Evolutionary conservation across 2,888 invertebrate genomes (phyloP).

Genomic region (Elysia crispata): DNA sequence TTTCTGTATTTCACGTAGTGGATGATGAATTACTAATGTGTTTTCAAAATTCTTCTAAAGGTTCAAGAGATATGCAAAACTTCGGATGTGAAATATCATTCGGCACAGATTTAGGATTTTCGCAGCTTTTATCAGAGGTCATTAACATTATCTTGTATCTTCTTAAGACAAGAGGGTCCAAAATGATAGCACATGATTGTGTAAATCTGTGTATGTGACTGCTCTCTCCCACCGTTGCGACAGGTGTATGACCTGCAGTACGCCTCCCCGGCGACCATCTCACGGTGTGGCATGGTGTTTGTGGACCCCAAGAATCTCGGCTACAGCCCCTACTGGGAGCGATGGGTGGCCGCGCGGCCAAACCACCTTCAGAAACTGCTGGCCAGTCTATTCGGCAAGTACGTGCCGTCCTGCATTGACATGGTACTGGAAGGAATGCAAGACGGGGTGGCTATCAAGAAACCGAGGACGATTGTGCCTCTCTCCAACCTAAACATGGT

Average conservation of each 20-base stretch:
- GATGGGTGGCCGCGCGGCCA: constrained; percentile 81
- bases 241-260: constrained; percentile 90
- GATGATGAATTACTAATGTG: no score
- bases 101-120: no score
- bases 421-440: constrained; percentile 86
- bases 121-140: no score
- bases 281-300: constrained; percentile 94
- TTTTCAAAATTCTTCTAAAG: no score
- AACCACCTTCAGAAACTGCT: constrained; percentile 63
- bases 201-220: no score
- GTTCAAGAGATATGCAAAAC: no score
- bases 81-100: no score
- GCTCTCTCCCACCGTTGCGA: background rate
- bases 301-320: constrained; percentile 94
- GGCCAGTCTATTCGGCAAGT: constrained; percentile 84
- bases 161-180: no score
- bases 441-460: constrained; percentile 81
- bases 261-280: constrained; percentile 94
- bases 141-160: no score
- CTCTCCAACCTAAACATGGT: constrained; percentile 92
- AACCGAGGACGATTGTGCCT: constrained; percentile 88
- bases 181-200: no score
- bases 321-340: constrained; percentile 89
- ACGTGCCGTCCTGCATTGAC: constrained; percentile 85
- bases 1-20: no score